Percentiles rank a stretch among this genome's conserved stretches.
Evolutionary conservation across 2,113 vertebrate species (phyloP).

Genomic region (Dipodomys merriami): DNA sequence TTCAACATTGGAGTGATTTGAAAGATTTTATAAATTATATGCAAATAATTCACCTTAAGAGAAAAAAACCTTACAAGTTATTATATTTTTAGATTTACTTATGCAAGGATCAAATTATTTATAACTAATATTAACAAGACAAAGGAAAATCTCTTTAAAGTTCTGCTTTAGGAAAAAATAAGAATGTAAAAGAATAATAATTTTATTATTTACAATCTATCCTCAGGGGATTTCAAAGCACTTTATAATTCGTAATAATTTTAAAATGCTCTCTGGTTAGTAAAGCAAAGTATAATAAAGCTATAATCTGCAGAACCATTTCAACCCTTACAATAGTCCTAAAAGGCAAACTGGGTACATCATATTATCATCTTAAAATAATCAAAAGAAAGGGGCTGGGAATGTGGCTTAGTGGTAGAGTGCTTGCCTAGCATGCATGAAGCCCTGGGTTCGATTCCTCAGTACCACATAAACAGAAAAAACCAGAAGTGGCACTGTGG

Average conservation of each 20-base stretch:
- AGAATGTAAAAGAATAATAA: background rate
- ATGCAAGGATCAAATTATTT: conserved; percentile 23
- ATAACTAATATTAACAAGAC: conserved; percentile 2
- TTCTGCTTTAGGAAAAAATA: conserved; percentile 3
- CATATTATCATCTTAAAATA: background rate
- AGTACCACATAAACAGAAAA: too few relatives aligned
- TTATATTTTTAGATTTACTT: background rate
- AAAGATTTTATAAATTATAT: conserved; percentile 12
- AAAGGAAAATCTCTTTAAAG: conserved; percentile 37
- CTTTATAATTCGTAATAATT: conserved; percentile 9
- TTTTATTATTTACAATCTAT: background rate
- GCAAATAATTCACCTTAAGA: background rate
- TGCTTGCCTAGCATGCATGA: too few relatives aligned
- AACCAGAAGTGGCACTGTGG: too few relatives aligned
- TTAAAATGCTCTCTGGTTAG: background rate
- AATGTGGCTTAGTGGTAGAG: too few relatives aligned
- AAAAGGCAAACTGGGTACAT: conserved; percentile 23
- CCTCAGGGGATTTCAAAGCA: conserved; percentile 1
- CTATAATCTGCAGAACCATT: background rate
- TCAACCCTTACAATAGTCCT: background rate
- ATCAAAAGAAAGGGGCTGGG: too few relatives aligned
- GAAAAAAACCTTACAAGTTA: background rate
- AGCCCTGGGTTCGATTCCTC: too few relatives aligned
- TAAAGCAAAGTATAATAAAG: conserved; percentile 16
- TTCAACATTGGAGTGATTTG: background rate